A percentile compares a stretch with the other conserved stretches of the same genome.
These are phyloP conservation scores for Chroicocephalus ridibundus DNA, from an alignment of 2,113 vertebrate species.

Conservation along the genomic window DNA sequence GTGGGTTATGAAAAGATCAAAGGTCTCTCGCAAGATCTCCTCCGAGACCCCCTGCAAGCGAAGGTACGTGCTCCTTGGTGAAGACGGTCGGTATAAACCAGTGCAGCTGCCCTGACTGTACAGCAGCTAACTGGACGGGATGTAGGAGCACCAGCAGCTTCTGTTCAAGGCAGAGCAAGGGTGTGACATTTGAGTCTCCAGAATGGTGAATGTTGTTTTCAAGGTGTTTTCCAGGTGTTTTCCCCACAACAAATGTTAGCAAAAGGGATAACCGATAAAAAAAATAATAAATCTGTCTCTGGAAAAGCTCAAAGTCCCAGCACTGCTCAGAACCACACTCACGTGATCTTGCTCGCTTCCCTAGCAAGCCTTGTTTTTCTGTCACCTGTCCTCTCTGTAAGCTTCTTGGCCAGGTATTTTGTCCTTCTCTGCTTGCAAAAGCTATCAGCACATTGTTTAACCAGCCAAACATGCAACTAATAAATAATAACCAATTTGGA, in stretches of 20 bases:
- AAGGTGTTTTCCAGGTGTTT: neutral
- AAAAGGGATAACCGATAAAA: neutral
- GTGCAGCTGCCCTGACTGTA: neutral
- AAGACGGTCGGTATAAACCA: neutral
- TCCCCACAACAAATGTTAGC: neutral
- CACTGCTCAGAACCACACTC: neutral
- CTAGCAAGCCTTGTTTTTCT: neutral
- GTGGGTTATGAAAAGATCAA: neutral
- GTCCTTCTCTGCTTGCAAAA: neutral
- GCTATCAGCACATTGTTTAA: neutral
- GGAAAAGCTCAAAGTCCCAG: neutral
- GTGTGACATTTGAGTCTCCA: neutral
- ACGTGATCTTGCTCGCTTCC: rapidly evolving
- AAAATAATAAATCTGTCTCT: neutral
- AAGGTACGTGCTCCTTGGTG: neutral
- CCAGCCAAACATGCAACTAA: neutral
- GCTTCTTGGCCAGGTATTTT: neutral
- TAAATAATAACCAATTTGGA: neutral
- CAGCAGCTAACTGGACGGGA: neutral
- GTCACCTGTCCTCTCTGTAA: neutral
- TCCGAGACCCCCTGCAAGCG: neutral
- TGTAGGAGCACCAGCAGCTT: rapidly evolving
- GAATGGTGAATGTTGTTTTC: neutral
- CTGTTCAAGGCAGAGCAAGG: neutral
- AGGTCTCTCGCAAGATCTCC: neutral